These are phyloP conservation scores for Scomberomorus guttatus DNA, from an alignment of 2,797 vertebrate genomes.

Conservation along the genomic window DNA sequence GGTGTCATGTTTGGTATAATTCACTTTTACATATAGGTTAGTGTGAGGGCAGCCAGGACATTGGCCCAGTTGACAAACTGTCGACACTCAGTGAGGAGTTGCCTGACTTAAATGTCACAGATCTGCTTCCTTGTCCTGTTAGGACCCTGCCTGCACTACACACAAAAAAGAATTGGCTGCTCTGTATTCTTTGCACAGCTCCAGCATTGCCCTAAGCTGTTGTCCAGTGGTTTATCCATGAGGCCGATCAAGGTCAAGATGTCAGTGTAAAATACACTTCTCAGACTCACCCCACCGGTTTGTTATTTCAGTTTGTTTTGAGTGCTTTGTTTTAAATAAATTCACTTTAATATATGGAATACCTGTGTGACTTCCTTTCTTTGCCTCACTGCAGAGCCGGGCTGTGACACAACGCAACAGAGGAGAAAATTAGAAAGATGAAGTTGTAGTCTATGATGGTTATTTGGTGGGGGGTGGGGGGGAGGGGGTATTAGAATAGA, in stretches of 20 bases:
- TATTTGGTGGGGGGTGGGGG: conserved; percentile 42
- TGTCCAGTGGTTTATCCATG: conserved; percentile 64
- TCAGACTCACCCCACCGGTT: no score
- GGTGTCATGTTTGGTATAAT: conserved; percentile 50
- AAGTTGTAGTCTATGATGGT: conserved; percentile 66
- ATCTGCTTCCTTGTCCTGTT: conserved; percentile 29
- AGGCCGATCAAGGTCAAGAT: conserved; percentile 72
- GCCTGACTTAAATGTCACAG: conserved; percentile 18
- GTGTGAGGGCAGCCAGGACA: neutral
- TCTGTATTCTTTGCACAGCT: conserved; percentile 59
- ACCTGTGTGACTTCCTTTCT: no score
- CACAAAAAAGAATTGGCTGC: conserved; percentile 4
- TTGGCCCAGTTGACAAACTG: conserved; percentile 1
- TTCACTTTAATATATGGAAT: neutral
- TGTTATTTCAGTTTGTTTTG: no score
- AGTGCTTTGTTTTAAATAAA: no score
- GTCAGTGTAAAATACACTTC: conserved; percentile 63
- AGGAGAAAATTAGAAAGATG: conserved; percentile 84
- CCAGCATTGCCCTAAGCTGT: conserved; percentile 37
- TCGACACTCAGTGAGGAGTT: conserved; percentile 4
- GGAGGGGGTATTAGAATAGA: neutral
- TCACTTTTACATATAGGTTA: conserved; percentile 37
- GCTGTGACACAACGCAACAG: conserved; percentile 58
- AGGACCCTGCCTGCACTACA: neutral
- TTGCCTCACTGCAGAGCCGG: no score